Conservation (phyloP, 2,113 vertebrate species). For the Phocoena phocoena region DNA sequence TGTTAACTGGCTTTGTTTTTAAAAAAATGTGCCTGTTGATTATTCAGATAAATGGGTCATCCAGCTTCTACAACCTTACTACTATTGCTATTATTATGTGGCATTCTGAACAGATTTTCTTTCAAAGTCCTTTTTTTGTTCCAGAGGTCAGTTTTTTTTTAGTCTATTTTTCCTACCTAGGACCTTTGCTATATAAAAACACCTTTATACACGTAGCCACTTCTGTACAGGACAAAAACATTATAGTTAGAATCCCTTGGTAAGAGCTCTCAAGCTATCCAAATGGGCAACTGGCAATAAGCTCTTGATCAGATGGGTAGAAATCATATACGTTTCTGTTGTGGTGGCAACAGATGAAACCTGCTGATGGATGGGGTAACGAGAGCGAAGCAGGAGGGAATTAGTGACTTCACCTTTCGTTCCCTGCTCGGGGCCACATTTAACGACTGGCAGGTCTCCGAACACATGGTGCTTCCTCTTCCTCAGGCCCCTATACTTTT, state of each 20-base stretch:
- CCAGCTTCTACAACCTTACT: background rate
- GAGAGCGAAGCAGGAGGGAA: background rate
- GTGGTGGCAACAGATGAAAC: background rate
- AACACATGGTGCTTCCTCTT: background rate
- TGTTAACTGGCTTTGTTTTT: conserved; percentile 16
- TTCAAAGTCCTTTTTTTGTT: background rate
- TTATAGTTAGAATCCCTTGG: background rate
- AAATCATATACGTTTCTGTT: background rate
- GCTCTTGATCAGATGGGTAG: background rate
- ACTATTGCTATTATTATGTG: background rate
- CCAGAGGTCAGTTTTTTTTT: background rate
- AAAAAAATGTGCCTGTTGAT: background rate
- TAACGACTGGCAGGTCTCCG: background rate
- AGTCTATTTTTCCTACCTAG: background rate
- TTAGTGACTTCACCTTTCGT: background rate
- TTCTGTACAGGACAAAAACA: background rate
- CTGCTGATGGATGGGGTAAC: background rate
- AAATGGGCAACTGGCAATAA: background rate
- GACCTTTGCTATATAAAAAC: background rate
- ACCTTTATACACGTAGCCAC: background rate
- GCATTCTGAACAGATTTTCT: conserved; percentile 5
- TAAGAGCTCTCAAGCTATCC: background rate
- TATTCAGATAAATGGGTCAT: background rate
- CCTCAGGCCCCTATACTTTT: background rate
- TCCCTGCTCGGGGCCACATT: background rate